Conservation (phyloP, 1,140 invertebrate species). For the Camponotus floridanus region DNA sequence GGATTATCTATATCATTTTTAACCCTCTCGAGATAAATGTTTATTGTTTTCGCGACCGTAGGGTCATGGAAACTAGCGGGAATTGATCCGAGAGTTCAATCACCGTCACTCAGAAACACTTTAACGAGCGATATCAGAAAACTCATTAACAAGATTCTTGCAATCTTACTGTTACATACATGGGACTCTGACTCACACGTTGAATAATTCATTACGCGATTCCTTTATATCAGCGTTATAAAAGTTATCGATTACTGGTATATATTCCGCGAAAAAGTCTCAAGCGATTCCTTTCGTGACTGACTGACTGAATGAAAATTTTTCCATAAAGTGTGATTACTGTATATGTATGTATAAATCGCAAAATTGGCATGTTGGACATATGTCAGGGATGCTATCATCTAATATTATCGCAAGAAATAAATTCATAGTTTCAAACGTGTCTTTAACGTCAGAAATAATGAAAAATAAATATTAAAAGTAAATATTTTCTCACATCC, state of each 20-base stretch:
- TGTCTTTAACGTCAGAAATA: neutral
- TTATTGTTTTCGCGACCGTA: conserved; percentile 14
- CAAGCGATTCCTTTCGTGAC: neutral
- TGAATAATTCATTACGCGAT: conserved; percentile 17
- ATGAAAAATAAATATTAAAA: neutral
- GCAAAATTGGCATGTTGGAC: neutral
- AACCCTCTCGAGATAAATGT: neutral
- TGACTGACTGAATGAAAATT: no score
- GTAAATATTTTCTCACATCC: neutral
- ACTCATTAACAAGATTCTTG: conserved; percentile 20
- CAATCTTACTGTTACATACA: conserved; percentile 2
- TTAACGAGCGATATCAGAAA: neutral
- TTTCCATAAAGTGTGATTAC: neutral
- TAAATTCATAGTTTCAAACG: neutral
- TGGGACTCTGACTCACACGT: neutral
- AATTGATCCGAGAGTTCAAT: conserved; percentile 32
- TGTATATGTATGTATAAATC: neutral
- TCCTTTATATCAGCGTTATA: neutral
- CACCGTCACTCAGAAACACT: neutral
- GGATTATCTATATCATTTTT: neutral
- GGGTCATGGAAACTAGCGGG: conserved; percentile 1
- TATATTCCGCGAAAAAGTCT: conserved; percentile 17
- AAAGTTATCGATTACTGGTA: conserved; percentile 27
- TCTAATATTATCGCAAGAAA: neutral
- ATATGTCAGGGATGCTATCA: neutral